These are phyloP conservation scores for Helogale parvula DNA, from an alignment of 2,113 vertebrate species.

Conservation along the genomic window DNA sequence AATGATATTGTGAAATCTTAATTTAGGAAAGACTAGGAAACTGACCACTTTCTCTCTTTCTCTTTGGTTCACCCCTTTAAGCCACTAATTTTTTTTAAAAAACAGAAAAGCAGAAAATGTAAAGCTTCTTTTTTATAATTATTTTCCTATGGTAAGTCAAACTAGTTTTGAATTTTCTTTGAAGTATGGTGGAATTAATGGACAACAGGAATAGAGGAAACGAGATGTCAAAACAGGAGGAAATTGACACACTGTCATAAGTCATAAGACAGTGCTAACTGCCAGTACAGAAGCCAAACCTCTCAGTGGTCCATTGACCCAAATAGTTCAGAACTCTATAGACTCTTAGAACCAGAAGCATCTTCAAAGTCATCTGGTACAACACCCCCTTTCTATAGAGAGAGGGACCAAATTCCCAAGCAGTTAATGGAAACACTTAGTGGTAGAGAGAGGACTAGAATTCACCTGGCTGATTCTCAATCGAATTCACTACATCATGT, in stretches of 20 bases:
- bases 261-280: not conserved
- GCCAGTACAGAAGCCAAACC: not conserved
- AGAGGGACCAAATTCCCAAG: not conserved
- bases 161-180: not conserved
- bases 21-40: not conserved
- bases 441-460: not conserved
- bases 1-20: constrained; percentile 12
- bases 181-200: not conserved
- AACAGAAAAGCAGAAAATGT: not conserved
- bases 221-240: not conserved
- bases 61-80: not conserved
- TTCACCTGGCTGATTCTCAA: not conserved
- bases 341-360: not conserved
- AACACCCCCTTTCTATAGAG: not conserved
- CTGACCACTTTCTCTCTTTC: not conserved
- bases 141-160: not conserved
- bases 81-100: not conserved
- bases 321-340: not conserved
- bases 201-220: not conserved
- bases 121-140: not conserved
- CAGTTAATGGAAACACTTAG: not conserved
- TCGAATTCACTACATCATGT: not conserved
- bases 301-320: not conserved
- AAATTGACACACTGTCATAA: not conserved
- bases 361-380: not conserved